A percentile compares a stretch with the other conserved stretches of the same genome.
These are phyloP conservation scores for Cheilosia vulpina DNA, from an alignment of 2,888 invertebrate genomes.

Conservation along the genomic window DNA sequence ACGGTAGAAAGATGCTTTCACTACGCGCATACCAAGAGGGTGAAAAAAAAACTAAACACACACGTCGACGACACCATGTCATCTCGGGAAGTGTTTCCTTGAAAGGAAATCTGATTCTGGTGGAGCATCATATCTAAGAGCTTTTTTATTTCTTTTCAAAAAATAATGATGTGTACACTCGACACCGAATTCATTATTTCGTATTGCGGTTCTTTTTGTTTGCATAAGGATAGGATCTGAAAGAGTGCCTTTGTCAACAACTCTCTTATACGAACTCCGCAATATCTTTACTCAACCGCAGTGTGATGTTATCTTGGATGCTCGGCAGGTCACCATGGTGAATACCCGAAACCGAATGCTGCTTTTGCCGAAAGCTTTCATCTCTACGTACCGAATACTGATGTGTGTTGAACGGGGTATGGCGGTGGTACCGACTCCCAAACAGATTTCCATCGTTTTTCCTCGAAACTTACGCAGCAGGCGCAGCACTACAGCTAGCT, in stretches of 20 bases:
- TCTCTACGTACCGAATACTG: slow-evolving; percentile 12
- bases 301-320: slow-evolving; percentile 1
- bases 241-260: slow-evolving; percentile 5
- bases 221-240: slow-evolving; percentile 11
- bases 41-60: not conserved
- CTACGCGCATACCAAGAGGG: not conserved
- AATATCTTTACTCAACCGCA: slow-evolving; percentile 35
- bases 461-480: slow-evolving; percentile 55
- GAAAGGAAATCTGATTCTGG: slow-evolving; percentile 44
- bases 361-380: slow-evolving; percentile 52
- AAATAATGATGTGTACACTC: slow-evolving; percentile 64
- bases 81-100: slow-evolving; percentile 27
- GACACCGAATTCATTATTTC: slow-evolving; percentile 51
- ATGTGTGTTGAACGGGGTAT: not conserved
- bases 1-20: not conserved
- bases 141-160: slow-evolving; percentile 33
- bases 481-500: slow-evolving; percentile 51
- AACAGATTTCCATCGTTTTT: slow-evolving; percentile 61
- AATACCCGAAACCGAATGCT: not conserved
- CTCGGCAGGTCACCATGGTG: not conserved
- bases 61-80: not conserved
- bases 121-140: slow-evolving; percentile 43
- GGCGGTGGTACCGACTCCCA: slow-evolving; percentile 24
- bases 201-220: slow-evolving; percentile 26
- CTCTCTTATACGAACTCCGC: slow-evolving; percentile 59